Conservation (phyloP, 2,888 invertebrate genomes). For the Morpho achilles region DNA sequence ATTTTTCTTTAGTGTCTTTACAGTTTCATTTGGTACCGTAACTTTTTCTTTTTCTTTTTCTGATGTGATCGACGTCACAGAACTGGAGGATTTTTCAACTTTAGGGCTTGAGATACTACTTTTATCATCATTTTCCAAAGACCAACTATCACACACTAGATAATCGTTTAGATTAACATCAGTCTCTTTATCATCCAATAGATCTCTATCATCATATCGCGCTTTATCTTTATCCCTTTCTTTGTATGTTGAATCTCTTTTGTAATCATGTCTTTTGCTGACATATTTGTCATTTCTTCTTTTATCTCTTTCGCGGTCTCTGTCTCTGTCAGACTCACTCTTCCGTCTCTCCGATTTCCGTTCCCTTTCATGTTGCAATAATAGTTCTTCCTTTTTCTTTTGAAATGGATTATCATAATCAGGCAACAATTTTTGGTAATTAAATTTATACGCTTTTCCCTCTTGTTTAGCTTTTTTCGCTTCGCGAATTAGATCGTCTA, state of each 20-base stretch:
- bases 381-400: constrained; percentile 40
- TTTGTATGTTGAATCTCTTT: constrained; percentile 35
- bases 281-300: constrained; percentile 36
- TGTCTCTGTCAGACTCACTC: constrained; percentile 29
- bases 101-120: constrained; percentile 47
- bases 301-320: constrained; percentile 29
- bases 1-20: constrained; percentile 35
- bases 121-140: constrained; percentile 65
- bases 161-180: constrained; percentile 64
- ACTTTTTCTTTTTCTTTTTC: too few relatives aligned
- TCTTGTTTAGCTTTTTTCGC: constrained; percentile 65
- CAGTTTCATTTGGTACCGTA: constrained; percentile 24
- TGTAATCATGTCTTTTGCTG: constrained; percentile 31
- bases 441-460: constrained; percentile 65
- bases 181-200: constrained; percentile 41
- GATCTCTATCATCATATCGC: constrained; percentile 31
- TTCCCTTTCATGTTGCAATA: constrained; percentile 23
- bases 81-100: constrained; percentile 37
- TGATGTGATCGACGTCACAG: constrained; percentile 20
- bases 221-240: constrained; percentile 33
- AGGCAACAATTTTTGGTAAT: constrained; percentile 63
- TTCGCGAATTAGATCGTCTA: constrained; percentile 65
- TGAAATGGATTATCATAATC: constrained; percentile 71
- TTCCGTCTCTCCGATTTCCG: constrained; percentile 29
- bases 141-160: constrained; percentile 73